These are phyloP conservation scores for Catocala fraxini DNA, from an alignment of 2,888 invertebrate species.

Conservation along the genomic window DNA sequence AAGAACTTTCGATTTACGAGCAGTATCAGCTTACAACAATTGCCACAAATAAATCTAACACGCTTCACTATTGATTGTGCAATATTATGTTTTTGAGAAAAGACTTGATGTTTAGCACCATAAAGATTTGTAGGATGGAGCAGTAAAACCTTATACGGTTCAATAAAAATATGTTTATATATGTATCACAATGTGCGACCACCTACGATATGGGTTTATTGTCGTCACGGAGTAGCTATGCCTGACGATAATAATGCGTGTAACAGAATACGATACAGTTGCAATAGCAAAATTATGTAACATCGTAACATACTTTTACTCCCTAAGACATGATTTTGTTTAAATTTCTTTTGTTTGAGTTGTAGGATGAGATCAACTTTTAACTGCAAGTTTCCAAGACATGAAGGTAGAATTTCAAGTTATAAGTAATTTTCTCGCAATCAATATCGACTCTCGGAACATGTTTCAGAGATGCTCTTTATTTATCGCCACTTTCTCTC, in stretches of 20 bases:
- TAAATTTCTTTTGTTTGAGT: constrained; percentile 25
- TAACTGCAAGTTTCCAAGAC: constrained; percentile 30
- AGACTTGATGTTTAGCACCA: constrained; percentile 61
- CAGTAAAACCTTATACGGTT: constrained; percentile 76
- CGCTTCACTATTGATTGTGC: constrained; percentile 60
- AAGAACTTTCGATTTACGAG: constrained; percentile 41
- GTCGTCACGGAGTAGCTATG: constrained; percentile 60
- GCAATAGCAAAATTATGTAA: constrained; percentile 37
- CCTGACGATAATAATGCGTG: constrained; percentile 60
- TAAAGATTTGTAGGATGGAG: constrained; percentile 71
- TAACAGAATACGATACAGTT: constrained; percentile 57
- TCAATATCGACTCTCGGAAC: constrained; percentile 9
- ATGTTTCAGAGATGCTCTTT: constrained; percentile 1
- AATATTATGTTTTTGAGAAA: constrained; percentile 59
- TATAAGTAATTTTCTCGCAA: constrained; percentile 30
- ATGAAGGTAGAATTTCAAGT: constrained; percentile 30
- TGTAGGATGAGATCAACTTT: constrained; percentile 26
- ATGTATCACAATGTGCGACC: constrained; percentile 69
- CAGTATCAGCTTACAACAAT: constrained; percentile 49
- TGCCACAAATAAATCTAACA: constrained; percentile 55
- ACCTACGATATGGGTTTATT: constrained; percentile 77
- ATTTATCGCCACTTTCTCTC: constrained; percentile 2
- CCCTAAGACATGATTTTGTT: constrained; percentile 24
- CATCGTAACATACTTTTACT: constrained; percentile 30
- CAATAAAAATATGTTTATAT: constrained; percentile 79